A percentile compares a stretch with the other conserved stretches of the same genome.
Evolutionary conservation across 2,888 invertebrate species (phyloP).

Genomic region (Apomyelois bistriatella): DNA sequence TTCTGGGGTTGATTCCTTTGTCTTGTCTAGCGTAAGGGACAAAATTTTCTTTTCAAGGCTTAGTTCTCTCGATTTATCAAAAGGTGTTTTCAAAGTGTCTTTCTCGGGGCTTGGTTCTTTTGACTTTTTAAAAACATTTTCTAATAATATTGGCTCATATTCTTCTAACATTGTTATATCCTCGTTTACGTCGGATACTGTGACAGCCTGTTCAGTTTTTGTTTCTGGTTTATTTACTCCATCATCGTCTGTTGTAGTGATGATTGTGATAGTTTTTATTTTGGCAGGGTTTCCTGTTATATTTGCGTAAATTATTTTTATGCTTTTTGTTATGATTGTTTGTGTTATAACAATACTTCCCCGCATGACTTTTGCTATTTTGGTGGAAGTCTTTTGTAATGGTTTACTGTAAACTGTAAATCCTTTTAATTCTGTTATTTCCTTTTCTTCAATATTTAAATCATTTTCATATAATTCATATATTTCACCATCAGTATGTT

Average conservation of each 20-base stretch:
- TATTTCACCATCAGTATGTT: slow-evolving; percentile 33
- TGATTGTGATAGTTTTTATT: slow-evolving; percentile 27
- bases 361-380: slow-evolving; percentile 23
- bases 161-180: background rate
- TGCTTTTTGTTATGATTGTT: slow-evolving; percentile 27
- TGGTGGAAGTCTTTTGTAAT: slow-evolving; percentile 24
- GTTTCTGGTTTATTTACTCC: slow-evolving; percentile 24
- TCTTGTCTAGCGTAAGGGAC: slow-evolving; percentile 3
- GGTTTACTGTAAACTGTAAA: slow-evolving; percentile 19
- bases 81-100: background rate
- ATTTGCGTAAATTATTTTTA: slow-evolving; percentile 27
- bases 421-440: background rate
- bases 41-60: slow-evolving; percentile 18
- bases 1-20: slow-evolving; percentile 6
- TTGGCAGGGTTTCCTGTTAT: slow-evolving; percentile 22
- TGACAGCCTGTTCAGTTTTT: slow-evolving; percentile 22
- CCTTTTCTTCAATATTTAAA: background rate
- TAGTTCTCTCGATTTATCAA: slow-evolving; percentile 4
- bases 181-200: slow-evolving; percentile 22
- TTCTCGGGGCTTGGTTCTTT: slow-evolving; percentile 11
- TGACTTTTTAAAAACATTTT: no score
- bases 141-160: background rate
- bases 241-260: slow-evolving; percentile 24
- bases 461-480: background rate
- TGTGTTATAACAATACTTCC: slow-evolving; percentile 21